These are phyloP conservation scores for Microcaecilia unicolor DNA, from an alignment of 2,797 vertebrate species.

Conservation along the genomic window DNA sequence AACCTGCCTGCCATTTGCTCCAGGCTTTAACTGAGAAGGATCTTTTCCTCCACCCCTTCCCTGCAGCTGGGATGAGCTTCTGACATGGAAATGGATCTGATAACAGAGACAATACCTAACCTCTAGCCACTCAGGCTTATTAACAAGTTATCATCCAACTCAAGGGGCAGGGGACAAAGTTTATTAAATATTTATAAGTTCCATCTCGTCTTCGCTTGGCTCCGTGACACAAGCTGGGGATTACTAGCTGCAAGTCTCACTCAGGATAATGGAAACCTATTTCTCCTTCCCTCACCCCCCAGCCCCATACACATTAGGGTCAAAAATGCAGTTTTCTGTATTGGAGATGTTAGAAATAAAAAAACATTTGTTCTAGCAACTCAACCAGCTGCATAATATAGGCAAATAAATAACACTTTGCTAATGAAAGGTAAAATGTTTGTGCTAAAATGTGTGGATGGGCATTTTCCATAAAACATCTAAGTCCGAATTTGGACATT, in stretches of 20 bases:
- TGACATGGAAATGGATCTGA: slow-evolving; percentile 28
- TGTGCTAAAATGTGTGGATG: too few species aligned
- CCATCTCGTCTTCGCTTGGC: slow-evolving; percentile 28
- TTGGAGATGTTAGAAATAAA: too few species aligned
- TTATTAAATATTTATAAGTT: slow-evolving; percentile 71
- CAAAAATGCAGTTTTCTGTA: too few species aligned
- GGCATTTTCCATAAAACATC: too few species aligned
- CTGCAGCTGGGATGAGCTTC: slow-evolving; percentile 17
- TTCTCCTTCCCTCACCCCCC: not conserved
- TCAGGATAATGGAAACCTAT: too few species aligned
- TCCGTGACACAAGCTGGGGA: slow-evolving; percentile 19
- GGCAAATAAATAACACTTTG: too few species aligned
- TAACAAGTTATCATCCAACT: slow-evolving; percentile 51
- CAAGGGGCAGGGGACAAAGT: slow-evolving; percentile 34
- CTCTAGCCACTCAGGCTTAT: slow-evolving; percentile 33
- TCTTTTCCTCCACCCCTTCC: slow-evolving; percentile 18
- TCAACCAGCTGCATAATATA: too few species aligned
- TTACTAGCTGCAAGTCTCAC: slow-evolving; percentile 1
- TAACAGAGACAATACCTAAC: slow-evolving; percentile 53
- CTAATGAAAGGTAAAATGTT: too few species aligned
- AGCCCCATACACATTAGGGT: too few species aligned
- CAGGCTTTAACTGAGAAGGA: slow-evolving; percentile 25
- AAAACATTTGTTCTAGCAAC: too few species aligned
- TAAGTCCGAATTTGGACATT: too few species aligned
- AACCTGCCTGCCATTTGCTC: too few species aligned